Evolutionary conservation across 23 tunicate species (phyloP), one percentile per base, ranked within the genome.

Genomic region (Trididemnum nubilum): DNA sequence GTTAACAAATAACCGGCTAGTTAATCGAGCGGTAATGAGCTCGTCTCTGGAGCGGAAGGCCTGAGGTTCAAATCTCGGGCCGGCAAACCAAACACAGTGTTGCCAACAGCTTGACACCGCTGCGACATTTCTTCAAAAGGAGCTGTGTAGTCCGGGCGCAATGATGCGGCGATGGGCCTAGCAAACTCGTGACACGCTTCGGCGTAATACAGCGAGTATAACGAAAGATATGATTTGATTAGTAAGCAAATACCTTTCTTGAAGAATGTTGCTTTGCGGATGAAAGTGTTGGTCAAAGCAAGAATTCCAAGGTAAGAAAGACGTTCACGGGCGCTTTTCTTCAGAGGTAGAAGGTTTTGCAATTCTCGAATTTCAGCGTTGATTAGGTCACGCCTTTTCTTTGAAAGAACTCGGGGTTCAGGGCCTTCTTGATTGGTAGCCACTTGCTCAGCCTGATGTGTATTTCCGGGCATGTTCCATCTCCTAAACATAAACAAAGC

Each of bases 241-340:
- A n/a, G n/a, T n/a, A n/a, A n/a, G n/a, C n/a, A n/a, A n/a, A n/a
- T 80, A 86, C 97, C 97, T 86, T 88, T 88, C 84, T 93, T 93
- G 87, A 93, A 93, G 75, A 93, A 93, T 2, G 98, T 93, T 12
- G 98, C 98, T 49, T 93, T 93, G n/a, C 98, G 78, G 57, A 93
- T 93, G 93, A 85, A 93, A 18, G 98, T 93, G 89, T 93, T 93
- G 28, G 98, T 93, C 63, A 93, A 76, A 2, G 98, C 98, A 35
- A 93, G 85, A 38, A 93, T 93, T 31, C 98, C 98, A 32, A 93
- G 88, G 69, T 93, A 93, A 24, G 94, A 87, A 25, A 93, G 89
- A 28, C 98, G 79, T 44, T 93, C 98, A 2, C 98, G 78, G 2
- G 94, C 86, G 76, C 98, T 93, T 72, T 93, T 93, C 36, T 93